These are phyloP conservation scores for Chrysomallon squamiferum DNA, from an alignment of 1,140 invertebrate genomes.

Conservation along the genomic window DNA sequence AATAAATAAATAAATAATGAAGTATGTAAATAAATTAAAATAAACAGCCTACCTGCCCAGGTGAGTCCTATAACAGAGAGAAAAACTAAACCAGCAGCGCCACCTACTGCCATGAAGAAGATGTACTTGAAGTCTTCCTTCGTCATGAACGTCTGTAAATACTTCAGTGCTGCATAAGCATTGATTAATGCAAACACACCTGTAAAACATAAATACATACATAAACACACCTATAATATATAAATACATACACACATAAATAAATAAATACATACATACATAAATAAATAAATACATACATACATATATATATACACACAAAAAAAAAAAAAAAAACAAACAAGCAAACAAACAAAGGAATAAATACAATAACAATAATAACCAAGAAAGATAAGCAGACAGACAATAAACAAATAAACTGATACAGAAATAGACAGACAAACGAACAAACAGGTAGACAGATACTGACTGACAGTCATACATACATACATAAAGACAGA, in stretches of 20 bases:
- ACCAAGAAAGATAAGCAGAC: not conserved
- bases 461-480: not conserved
- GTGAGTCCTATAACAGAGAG: constrained; percentile 86
- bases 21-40: too few relatives aligned
- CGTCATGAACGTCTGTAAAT: constrained; percentile 86
- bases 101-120: constrained; percentile 79
- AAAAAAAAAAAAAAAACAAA: not conserved
- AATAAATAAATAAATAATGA: too few relatives aligned
- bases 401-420: not conserved
- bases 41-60: constrained; percentile 79
- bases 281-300: not conserved
- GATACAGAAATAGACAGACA: not conserved
- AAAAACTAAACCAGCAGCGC: constrained; percentile 84
- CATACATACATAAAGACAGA: not conserved
- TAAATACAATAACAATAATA: not conserved
- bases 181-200: constrained; percentile 96
- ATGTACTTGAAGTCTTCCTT: constrained; percentile 93
- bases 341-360: too few relatives aligned
- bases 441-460: not conserved
- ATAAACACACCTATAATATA: constrained; percentile 6
- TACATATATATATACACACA: not conserved
- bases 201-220: constrained; percentile 63
- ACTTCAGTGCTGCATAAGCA: constrained; percentile 83
- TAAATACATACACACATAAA: too few relatives aligned
- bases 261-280: not conserved